phyloP scores from a whole-genome alignment of 2,797 vertebrate species.

The Bufotes viridis region DNA sequence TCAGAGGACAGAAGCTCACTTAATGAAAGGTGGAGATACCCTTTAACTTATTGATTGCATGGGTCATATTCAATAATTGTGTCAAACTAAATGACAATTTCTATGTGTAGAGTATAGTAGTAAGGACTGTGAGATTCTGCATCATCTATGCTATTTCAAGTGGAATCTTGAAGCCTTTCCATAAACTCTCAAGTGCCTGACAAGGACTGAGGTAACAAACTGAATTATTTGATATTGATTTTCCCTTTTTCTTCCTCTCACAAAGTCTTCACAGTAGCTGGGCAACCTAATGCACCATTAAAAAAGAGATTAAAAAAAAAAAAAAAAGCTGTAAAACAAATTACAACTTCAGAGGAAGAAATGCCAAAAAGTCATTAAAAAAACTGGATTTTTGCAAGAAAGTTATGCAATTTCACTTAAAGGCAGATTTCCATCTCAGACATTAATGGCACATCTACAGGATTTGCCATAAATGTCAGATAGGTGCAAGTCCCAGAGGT shows the following conservation, averaged over 20 bases:
- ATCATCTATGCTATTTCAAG: conserved; percentile 24
- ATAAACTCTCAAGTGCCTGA: conserved; percentile 25
- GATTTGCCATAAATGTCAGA: too few relatives aligned
- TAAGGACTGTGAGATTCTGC: background rate
- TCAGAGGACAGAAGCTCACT: too few relatives aligned
- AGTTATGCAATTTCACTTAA: background rate
- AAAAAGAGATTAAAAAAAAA: conserved; percentile 19
- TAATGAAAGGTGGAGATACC: too few relatives aligned
- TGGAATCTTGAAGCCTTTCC: conserved; percentile 23
- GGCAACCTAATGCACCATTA: background rate
- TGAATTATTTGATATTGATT: conserved; percentile 45
- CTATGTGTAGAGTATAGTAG: conserved; percentile 19
- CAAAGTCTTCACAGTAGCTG: conserved; percentile 16
- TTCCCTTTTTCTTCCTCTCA: conserved; percentile 6
- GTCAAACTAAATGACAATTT: background rate
- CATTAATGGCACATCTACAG: too few relatives aligned
- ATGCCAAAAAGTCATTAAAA: background rate
- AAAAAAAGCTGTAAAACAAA: conserved; percentile 7
- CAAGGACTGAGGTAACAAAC: conserved; percentile 2
- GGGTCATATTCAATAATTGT: background rate
- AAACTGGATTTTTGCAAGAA: background rate
- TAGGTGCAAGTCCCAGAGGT: too few relatives aligned
- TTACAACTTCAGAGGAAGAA: background rate
- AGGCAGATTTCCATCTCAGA: too few relatives aligned
- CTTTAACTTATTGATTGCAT: background rate